A percentile compares a stretch with the other conserved stretches of the same genome.
phyloP scores from a whole-genome alignment of 2,797 vertebrate species.

The Alca torda region DNA sequence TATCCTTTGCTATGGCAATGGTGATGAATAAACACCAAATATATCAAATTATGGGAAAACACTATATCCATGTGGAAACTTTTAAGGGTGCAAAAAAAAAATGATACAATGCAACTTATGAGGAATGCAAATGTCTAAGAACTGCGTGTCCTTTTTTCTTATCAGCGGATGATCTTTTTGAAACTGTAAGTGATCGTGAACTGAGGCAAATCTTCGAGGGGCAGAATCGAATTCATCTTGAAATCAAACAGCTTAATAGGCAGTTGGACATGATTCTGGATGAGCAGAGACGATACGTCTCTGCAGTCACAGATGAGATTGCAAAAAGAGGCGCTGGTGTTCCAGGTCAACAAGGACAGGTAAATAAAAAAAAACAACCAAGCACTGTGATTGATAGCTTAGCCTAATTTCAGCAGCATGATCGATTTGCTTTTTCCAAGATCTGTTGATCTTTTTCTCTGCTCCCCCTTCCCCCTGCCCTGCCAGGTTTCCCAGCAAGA shows the following conservation, averaged over 20 bases:
- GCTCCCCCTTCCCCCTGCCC: neutral
- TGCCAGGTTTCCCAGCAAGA: slow-evolving; percentile 80
- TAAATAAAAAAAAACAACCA: slow-evolving; percentile 24
- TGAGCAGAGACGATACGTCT: slow-evolving; percentile 92
- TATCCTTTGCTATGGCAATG: neutral
- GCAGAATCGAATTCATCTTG: slow-evolving; percentile 94
- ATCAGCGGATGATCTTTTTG: slow-evolving; percentile 89
- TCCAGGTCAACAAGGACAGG: slow-evolving; percentile 82
- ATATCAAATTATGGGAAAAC: neutral
- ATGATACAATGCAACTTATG: fast-evolving
- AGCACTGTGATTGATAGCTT: neutral
- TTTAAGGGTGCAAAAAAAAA: neutral
- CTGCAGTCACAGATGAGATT: slow-evolving; percentile 87
- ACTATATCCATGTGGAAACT: neutral
- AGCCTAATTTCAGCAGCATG: neutral
- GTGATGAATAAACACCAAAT: neutral
- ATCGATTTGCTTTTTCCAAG: neutral
- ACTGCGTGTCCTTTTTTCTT: neutral
- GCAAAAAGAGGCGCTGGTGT: slow-evolving; percentile 76
- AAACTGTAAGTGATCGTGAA: slow-evolving; percentile 89
- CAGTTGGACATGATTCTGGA: slow-evolving; percentile 96
- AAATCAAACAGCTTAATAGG: slow-evolving; percentile 94
- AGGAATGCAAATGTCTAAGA: neutral
- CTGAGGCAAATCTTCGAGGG: slow-evolving; percentile 97
- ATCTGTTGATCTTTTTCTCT: neutral